Conservation (phyloP, 2,888 invertebrate genomes). For the Spilosoma lubricipeda region DNA sequence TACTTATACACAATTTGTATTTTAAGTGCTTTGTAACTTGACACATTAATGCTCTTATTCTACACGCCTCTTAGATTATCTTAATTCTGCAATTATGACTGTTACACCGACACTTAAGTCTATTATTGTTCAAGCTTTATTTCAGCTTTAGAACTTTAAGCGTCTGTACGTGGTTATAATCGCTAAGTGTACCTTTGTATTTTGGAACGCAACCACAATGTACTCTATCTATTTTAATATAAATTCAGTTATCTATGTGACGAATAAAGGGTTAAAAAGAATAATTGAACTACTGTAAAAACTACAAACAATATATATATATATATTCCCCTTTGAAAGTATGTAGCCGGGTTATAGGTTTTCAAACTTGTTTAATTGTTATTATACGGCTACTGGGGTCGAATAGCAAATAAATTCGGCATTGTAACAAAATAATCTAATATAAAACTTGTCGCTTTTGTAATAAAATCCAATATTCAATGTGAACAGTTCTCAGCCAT, state of each 20-base stretch:
- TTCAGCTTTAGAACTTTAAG: slow-evolving; percentile 41
- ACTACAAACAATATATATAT: slow-evolving; percentile 44
- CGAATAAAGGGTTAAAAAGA: slow-evolving; percentile 17
- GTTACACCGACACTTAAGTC: slow-evolving; percentile 31
- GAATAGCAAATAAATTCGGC: slow-evolving; percentile 40
- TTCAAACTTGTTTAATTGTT: slow-evolving; percentile 40
- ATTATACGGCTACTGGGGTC: slow-evolving; percentile 41
- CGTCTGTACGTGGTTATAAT: slow-evolving; percentile 36
- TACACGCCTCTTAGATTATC: background rate
- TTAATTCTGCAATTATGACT: slow-evolving; percentile 40
- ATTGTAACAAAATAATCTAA: slow-evolving; percentile 10
- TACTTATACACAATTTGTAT: background rate
- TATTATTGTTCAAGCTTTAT: slow-evolving; percentile 41
- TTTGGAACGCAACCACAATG: background rate
- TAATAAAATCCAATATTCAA: slow-evolving; percentile 18
- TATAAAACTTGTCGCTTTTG: slow-evolving; percentile 8
- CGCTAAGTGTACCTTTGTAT: slow-evolving; percentile 23
- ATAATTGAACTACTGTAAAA: slow-evolving; percentile 16
- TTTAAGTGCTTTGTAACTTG: background rate
- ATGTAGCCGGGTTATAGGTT: no score
- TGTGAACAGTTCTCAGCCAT: slow-evolving; percentile 16
- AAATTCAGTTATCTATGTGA: background rate
- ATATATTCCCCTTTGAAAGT: no score
- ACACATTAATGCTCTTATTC: background rate
- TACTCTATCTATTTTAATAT: background rate